Conservation (phyloP, 2,888 invertebrate species). For the Blera fallax region DNA sequence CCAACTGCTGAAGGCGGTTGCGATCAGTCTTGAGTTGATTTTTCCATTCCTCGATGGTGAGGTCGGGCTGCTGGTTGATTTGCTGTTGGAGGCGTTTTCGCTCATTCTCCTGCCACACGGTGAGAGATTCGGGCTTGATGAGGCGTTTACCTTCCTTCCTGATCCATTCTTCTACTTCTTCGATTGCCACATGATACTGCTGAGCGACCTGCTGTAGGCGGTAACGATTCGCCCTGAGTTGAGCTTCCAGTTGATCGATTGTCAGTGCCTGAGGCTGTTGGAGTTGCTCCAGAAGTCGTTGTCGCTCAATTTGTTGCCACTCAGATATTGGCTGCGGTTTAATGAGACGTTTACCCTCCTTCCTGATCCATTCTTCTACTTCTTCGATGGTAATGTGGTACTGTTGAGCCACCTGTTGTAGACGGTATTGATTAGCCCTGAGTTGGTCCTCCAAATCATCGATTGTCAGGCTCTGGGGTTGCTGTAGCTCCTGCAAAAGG, state of each 20-base stretch:
- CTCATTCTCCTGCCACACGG: constrained; percentile 77
- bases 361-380: constrained; percentile 62
- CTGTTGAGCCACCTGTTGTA: constrained; percentile 76
- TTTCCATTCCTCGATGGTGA: constrained; percentile 77
- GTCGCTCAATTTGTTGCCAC: constrained; percentile 75
- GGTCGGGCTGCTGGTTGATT: constrained; percentile 76
- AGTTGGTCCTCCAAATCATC: constrained; percentile 78
- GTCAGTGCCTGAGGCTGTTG: constrained; percentile 77
- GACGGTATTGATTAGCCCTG: constrained; percentile 75
- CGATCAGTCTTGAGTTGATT: constrained; percentile 75
- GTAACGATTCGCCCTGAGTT: constrained; percentile 75
- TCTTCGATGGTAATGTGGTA: constrained; percentile 75
- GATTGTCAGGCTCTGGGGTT: constrained; percentile 77
- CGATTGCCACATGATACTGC: constrained; percentile 77
- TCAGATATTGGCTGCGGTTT: constrained; percentile 76
- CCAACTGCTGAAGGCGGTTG: constrained; percentile 75
- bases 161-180: constrained; percentile 79
- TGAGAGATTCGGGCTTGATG: constrained; percentile 76
- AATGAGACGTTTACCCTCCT: constrained; percentile 77
- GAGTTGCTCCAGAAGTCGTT: constrained; percentile 76
- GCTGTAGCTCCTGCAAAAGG: constrained; percentile 75
- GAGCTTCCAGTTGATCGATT: constrained; percentile 77
- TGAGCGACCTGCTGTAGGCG: constrained; percentile 76
- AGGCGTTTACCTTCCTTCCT: constrained; percentile 77
- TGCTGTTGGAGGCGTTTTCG: constrained; percentile 76